Percentiles rank a stretch among this genome's conserved stretches.
phyloP scores from a whole-genome alignment of 1,140 invertebrate genomes.

The Diachasmimorpha longicaudata region DNA sequence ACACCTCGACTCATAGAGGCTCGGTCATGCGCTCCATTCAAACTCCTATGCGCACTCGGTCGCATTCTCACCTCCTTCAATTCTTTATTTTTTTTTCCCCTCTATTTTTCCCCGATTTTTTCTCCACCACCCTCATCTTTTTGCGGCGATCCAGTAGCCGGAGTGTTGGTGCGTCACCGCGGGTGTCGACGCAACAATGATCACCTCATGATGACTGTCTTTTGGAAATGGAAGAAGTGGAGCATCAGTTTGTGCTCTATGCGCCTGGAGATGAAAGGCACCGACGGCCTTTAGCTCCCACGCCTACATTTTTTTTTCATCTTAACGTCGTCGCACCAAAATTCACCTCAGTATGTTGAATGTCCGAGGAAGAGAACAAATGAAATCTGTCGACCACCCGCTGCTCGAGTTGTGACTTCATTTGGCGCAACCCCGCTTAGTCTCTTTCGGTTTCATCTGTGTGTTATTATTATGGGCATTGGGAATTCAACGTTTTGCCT shows the following conservation, averaged over 20 bases:
- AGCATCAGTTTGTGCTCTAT: slow-evolving; percentile 39
- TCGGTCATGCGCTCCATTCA: slow-evolving; percentile 26
- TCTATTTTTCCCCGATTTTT: background rate
- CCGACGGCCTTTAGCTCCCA: slow-evolving; percentile 52
- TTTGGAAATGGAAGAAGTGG: slow-evolving; percentile 26
- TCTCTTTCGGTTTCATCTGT: slow-evolving; percentile 7
- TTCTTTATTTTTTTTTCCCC: slow-evolving; percentile 16
- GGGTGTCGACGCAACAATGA: slow-evolving; percentile 30
- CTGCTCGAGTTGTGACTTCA: slow-evolving; percentile 58
- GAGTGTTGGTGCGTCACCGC: slow-evolving; percentile 19
- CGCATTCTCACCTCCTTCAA: background rate
- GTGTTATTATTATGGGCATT: background rate
- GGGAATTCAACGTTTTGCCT: background rate
- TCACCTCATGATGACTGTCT: slow-evolving; percentile 16
- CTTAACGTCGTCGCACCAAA: background rate
- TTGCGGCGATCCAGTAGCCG: slow-evolving; percentile 14
- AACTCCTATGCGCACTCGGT: background rate
- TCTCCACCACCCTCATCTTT: background rate
- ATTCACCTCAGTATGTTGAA: background rate
- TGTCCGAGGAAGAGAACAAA: slow-evolving; percentile 13
- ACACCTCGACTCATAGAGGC: slow-evolving; percentile 39
- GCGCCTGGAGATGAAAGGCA: slow-evolving; percentile 51
- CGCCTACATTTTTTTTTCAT: slow-evolving; percentile 34
- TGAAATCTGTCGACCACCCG: slow-evolving; percentile 49
- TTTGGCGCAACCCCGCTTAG: slow-evolving; percentile 41